These are phyloP conservation scores for Tychaedon coryphoeus DNA, from an alignment of 2,113 vertebrate genomes.

Conservation along the genomic window DNA sequence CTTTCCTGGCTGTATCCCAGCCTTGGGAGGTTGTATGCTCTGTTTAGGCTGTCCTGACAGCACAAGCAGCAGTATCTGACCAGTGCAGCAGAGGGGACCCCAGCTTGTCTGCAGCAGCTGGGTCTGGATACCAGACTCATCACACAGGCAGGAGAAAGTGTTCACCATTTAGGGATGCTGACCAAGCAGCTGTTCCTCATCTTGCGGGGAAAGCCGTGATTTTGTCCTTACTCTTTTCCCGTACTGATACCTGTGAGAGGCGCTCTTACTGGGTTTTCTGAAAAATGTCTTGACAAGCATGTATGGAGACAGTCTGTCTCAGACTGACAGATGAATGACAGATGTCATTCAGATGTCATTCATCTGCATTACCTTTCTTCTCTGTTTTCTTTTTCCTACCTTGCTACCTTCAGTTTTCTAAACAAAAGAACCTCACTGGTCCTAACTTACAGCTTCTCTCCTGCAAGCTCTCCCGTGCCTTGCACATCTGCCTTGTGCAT, in stretches of 20 bases:
- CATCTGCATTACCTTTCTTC: background rate
- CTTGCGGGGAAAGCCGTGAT: background rate
- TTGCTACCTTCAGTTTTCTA: background rate
- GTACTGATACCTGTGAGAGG: background rate
- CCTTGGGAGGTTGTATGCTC: background rate
- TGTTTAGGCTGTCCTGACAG: background rate
- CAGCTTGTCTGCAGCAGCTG: background rate
- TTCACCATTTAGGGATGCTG: background rate
- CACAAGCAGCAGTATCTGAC: background rate
- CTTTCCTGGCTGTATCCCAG: background rate
- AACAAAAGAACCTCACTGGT: background rate
- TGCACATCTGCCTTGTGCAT: slow-evolving; percentile 28
- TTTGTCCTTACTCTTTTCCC: background rate
- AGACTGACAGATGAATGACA: background rate
- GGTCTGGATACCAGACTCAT: background rate
- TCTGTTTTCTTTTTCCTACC: background rate
- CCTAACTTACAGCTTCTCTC: background rate
- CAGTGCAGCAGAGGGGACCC: background rate
- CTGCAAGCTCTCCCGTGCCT: background rate
- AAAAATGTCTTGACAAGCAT: background rate
- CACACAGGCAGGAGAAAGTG: background rate
- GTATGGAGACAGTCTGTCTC: background rate
- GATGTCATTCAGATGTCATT: background rate
- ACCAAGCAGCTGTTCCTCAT: background rate
- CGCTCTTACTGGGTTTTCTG: background rate